Conservation (phyloP, 2,888 invertebrate species). For the Epistrophe eligans region DNA sequence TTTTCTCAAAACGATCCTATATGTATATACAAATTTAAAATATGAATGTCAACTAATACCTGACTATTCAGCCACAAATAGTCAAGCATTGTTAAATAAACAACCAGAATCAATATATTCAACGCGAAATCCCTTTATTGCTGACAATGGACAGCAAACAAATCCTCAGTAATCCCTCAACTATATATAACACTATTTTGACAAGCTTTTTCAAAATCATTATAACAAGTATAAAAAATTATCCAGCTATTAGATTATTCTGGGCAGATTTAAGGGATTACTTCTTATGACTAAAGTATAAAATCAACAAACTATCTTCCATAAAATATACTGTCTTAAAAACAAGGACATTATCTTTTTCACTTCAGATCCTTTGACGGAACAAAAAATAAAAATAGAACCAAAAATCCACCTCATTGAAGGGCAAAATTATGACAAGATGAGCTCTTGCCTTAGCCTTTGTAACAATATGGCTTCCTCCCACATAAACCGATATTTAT, state of each 20-base stretch:
- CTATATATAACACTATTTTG: constrained; percentile 2
- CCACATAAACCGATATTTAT: neutral
- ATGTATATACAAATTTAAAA: neutral
- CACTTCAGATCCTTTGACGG: constrained; percentile 46
- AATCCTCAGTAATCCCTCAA: constrained; percentile 15
- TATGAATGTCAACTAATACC: neutral
- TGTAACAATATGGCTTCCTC: neutral
- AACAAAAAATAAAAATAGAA: neutral
- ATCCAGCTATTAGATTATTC: constrained; percentile 1
- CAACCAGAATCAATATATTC: constrained; percentile 3
- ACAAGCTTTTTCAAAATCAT: constrained; percentile 18
- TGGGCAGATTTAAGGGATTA: constrained; percentile 49
- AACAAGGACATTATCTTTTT: constrained; percentile 50
- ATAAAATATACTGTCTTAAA: neutral
- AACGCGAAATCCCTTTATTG: neutral
- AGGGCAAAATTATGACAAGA: constrained; percentile 50
- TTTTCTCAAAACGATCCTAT: too few species aligned
- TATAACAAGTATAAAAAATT: constrained; percentile 7
- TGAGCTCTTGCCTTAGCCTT: constrained; percentile 9
- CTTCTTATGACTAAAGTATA: constrained; percentile 26
- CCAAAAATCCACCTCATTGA: constrained; percentile 53
- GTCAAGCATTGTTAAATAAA: neutral
- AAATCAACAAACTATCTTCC: constrained; percentile 53
- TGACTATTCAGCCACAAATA: neutral
- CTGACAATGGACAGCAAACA: neutral